Conservation (phyloP, 2,888 invertebrate species). For the Chrysolina haemoptera region DNA sequence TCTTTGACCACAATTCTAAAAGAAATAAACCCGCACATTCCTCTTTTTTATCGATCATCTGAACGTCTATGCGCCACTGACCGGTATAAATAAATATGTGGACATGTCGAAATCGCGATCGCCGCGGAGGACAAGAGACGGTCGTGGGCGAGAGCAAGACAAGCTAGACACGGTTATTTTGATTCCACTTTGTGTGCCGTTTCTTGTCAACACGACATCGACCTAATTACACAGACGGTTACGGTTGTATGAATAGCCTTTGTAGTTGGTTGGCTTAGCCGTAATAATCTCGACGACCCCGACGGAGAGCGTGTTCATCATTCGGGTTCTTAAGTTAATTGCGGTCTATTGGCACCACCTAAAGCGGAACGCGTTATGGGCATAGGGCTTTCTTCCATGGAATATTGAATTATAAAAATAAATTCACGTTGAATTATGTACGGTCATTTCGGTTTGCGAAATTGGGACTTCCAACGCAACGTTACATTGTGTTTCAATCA, state of each 20-base stretch:
- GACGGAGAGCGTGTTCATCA: conserved; percentile 7
- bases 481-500: too few relatives aligned
- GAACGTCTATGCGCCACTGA: too few relatives aligned
- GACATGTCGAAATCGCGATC: neutral
- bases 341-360: conserved; percentile 7
- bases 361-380: neutral
- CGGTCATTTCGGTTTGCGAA: neutral
- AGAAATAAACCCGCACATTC: too few relatives aligned
- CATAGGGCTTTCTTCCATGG: neutral
- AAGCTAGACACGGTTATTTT: conserved; percentile 31
- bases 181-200: conserved; percentile 35
- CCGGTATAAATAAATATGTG: too few relatives aligned
- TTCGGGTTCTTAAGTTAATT: conserved; percentile 20
- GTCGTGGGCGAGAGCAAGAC: neutral
- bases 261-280: conserved; percentile 25
- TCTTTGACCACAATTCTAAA: too few relatives aligned
- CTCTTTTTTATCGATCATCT: too few relatives aligned
- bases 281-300: conserved; percentile 24
- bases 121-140: neutral
- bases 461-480: too few relatives aligned
- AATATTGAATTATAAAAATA: neutral
- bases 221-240: conserved; percentile 35
- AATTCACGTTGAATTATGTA: neutral
- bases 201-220: conserved; percentile 34
- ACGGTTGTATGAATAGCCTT: conserved; percentile 27